Conservation (phyloP, 2,113 vertebrate species). For the Colius striatus region DNA sequence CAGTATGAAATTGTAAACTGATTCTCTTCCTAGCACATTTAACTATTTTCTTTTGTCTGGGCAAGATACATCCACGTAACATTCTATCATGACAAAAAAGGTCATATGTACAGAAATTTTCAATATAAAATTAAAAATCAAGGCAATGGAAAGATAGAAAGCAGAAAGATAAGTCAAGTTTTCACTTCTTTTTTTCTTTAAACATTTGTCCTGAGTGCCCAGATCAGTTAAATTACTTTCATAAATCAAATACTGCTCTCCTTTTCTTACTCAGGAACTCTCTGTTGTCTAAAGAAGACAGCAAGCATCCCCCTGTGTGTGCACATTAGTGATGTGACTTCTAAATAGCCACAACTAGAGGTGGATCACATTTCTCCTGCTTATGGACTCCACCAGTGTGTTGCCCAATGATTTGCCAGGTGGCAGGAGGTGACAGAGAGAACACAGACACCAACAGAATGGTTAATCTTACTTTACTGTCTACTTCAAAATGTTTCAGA, state of each 20-base stretch:
- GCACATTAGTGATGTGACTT: not conserved
- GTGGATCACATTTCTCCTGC: not conserved
- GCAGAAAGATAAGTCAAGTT: not conserved
- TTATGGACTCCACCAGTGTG: fast-evolving
- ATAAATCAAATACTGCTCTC: not conserved
- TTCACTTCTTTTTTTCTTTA: not conserved
- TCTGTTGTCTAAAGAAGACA: not conserved
- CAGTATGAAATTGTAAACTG: not conserved
- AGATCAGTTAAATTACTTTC: not conserved
- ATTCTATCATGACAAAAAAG: not conserved
- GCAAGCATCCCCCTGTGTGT: not conserved
- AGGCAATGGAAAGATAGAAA: not conserved
- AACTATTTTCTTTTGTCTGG: not conserved
- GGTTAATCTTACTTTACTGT: no score
- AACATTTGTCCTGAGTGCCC: not conserved
- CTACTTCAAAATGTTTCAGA: no score
- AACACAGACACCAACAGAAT: no score
- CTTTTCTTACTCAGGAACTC: not conserved
- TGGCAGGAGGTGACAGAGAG: no score
- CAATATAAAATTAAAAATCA: not conserved
- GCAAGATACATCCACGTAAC: not conserved
- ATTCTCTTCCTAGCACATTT: not conserved
- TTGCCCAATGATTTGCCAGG: no score
- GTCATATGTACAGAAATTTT: not conserved
- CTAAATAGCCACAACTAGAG: not conserved